Evolutionary conservation across 2,888 invertebrate genomes (phyloP).

Genomic region (Lepidonotus clava): DNA sequence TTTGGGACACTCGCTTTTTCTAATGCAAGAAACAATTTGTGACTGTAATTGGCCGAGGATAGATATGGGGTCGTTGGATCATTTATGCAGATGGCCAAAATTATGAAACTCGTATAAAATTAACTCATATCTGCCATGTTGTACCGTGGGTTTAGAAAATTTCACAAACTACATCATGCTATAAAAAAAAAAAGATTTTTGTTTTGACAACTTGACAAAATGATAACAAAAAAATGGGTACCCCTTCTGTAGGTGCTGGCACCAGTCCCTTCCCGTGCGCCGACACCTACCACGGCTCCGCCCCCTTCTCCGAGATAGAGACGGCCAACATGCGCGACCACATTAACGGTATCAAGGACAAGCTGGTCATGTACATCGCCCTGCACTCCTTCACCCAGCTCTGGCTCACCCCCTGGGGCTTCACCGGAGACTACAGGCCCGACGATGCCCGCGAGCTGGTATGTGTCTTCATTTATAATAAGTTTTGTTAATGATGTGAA

Average conservation of each 20-base stretch:
- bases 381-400: constrained; percentile 67
- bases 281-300: constrained; percentile 59
- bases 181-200: too few species aligned
- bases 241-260: constrained; percentile 45
- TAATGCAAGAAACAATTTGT: too few species aligned
- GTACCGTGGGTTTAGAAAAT: too few species aligned
- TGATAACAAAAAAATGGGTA: not conserved
- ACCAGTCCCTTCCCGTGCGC: constrained; percentile 58
- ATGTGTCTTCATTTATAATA: constrained; percentile 48
- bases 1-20: too few species aligned
- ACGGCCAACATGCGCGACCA: constrained; percentile 56
- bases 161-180: too few species aligned
- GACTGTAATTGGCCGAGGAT: too few species aligned
- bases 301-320: constrained; percentile 63
- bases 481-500: not conserved
- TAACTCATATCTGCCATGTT: too few species aligned
- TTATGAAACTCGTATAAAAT: too few species aligned
- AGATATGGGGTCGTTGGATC: too few species aligned
- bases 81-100: too few species aligned
- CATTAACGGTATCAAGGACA: constrained; percentile 6
- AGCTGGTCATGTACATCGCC: constrained; percentile 61
- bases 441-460: constrained; percentile 63
- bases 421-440: constrained; percentile 59
- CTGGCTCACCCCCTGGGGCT: constrained; percentile 66
- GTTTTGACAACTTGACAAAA: too few species aligned